Conservation (phyloP, 2,888 invertebrate genomes). For the Reticulitermes lucifugus region DNA sequence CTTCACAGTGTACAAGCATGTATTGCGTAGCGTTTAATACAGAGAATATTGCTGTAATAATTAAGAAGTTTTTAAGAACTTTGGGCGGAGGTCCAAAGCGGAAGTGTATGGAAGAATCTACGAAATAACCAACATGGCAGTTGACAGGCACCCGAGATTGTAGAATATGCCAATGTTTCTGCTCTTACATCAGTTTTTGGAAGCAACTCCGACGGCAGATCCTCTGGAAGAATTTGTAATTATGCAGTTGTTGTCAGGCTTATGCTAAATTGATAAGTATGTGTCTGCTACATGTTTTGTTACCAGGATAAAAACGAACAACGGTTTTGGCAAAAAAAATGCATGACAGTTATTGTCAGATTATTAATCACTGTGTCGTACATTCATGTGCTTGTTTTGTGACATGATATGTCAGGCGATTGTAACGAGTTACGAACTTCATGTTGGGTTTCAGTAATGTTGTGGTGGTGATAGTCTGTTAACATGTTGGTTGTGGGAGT, state of each 20-base stretch:
- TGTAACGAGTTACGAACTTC: too few relatives aligned
- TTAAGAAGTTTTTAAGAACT: conserved; percentile 15
- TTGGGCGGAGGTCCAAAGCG: conserved; percentile 54
- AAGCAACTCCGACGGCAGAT: background rate
- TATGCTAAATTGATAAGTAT: background rate
- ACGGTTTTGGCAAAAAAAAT: background rate
- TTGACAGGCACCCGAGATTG: conserved; percentile 52
- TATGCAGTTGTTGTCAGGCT: background rate
- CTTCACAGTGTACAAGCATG: background rate
- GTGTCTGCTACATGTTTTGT: background rate
- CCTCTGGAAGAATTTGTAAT: background rate
- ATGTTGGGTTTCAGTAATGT: too few relatives aligned
- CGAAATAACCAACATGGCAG: conserved; percentile 55
- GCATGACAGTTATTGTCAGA: too few relatives aligned
- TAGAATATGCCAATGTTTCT: conserved; percentile 17
- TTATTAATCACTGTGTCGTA: too few relatives aligned
- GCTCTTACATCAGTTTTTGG: background rate
- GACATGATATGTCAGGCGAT: too few relatives aligned
- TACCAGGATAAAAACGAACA: background rate
- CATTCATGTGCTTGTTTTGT: too few relatives aligned
- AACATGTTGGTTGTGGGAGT: too few relatives aligned
- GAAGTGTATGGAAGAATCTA: conserved; percentile 52
- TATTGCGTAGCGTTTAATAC: conserved; percentile 12
- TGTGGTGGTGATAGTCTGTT: too few relatives aligned
- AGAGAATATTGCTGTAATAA: background rate